Evolutionary conservation across 2,797 vertebrate species (phyloP).

Genomic region (Gallinago stenura): DNA sequence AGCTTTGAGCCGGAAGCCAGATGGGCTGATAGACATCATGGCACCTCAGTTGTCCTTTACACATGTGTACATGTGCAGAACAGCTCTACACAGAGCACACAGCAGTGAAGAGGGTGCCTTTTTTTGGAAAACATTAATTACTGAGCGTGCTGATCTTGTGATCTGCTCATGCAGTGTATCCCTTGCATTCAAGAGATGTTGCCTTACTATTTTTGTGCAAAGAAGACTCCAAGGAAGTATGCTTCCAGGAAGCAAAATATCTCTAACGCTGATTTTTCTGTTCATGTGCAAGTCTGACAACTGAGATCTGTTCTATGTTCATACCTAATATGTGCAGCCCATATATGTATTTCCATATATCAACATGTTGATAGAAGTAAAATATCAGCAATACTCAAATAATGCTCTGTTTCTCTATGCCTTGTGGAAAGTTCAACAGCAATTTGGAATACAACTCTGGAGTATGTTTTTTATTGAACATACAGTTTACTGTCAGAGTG

Average conservation of each 20-base stretch:
- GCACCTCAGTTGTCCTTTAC: background rate
- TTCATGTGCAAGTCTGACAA: background rate
- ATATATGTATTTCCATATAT: background rate
- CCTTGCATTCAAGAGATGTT: background rate
- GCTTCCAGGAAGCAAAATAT: background rate
- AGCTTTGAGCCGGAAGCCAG: background rate
- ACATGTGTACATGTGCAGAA: accelerated
- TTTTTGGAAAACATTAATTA: background rate
- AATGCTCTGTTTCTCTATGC: background rate
- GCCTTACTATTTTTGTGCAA: background rate
- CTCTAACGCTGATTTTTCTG: background rate
- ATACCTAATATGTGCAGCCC: background rate
- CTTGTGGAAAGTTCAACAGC: background rate
- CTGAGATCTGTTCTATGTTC: background rate
- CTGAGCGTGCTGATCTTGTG: background rate
- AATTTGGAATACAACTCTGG: background rate
- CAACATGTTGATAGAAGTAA: background rate
- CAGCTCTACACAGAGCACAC: background rate
- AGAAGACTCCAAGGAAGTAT: accelerated
- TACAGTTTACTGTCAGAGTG: background rate
- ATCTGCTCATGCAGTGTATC: background rate
- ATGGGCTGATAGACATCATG: background rate
- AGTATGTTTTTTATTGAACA: background rate
- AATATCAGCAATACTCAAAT: background rate
- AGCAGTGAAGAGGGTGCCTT: no score